Evolutionary conservation across 2,888 invertebrate genomes (phyloP), one percentile per base, ranked within the genome.

Genomic region (Lordiphosa andalusiaca): DNA sequence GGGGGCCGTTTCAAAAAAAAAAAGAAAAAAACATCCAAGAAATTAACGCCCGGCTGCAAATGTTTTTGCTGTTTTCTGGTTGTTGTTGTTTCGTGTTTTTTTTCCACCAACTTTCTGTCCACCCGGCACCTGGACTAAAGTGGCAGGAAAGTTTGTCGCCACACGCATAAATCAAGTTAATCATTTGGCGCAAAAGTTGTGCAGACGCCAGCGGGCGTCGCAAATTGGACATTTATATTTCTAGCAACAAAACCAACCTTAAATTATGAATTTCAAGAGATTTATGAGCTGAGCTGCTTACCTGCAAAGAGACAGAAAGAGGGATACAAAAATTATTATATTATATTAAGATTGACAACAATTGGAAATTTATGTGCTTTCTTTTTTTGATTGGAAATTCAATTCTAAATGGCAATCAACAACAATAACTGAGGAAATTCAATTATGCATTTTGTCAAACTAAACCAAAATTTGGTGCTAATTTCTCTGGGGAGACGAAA

Each of bases 151-250:
- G 75, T 76, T 77, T 74, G 67, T 71, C 73, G 78, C 82, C 82
- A 54, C 80, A 81, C 84, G 80, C 84, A 81, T 81, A 84, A 81
- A 84, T 81, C 84, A 81, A 84, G 84, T 81, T 81, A 84, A 81
- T 81, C 80, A 81, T 81, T 81, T 77, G 49, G 38, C 55, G 59
- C 35, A 44, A 49, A 67, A 67, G 60, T 33, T 38, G 21, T 46
- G 54, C 72, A 70, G 73, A 67, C 70, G 73, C 73, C 70, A 19
- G 61, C 55, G 52, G 64, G 64, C 44, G 50, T 60, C 84, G 72
- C 82, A 81, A 81, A 84, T 84, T 84, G 80, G 82, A 81, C 80
- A 81, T 81, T 81, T 84, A 81, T 81, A 84, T 77, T 80, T 80
- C 67, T 71, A 56, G 61, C 12, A 33, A 42, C 35, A 35, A 6